A percentile compares a stretch with the other conserved stretches of the same genome.
These are phyloP conservation scores for Pseudochaenichthys georgianus DNA, from an alignment of 2,797 vertebrate genomes.

Conservation along the genomic window DNA sequence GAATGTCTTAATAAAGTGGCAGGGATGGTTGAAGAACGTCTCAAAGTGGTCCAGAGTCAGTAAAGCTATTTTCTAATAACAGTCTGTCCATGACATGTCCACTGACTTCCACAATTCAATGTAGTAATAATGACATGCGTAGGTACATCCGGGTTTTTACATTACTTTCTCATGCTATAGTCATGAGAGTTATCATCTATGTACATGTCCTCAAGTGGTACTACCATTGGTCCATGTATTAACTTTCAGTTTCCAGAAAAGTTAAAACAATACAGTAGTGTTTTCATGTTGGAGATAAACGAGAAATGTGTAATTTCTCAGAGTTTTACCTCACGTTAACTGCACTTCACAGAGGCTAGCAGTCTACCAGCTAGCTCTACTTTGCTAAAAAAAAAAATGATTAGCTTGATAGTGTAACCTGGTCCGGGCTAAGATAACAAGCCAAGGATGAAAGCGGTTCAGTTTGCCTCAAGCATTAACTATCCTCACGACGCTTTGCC, in stretches of 20 bases:
- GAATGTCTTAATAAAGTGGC: conserved; percentile 3
- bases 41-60: conserved; percentile 13
- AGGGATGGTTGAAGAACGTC: background rate
- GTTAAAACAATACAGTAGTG: background rate
- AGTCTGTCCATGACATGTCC: background rate
- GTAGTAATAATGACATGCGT: background rate
- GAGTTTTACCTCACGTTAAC: background rate
- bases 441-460: conserved; percentile 15
- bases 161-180: background rate
- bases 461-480: background rate
- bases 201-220: background rate
- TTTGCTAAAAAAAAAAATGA: conserved; percentile 36
- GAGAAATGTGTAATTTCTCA: background rate
- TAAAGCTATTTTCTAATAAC: background rate
- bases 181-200: background rate
- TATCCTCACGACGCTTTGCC: background rate
- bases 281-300: conserved; percentile 1
- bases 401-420: conserved; percentile 52
- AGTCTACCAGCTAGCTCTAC: conserved; percentile 44
- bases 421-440: conserved; percentile 22
- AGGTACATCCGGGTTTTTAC: background rate
- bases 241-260: background rate
- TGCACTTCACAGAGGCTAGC: conserved; percentile 21
- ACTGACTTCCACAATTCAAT: background rate
- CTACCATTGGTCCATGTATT: background rate